Evolutionary conservation across 2,888 invertebrate species (phyloP), one percentile per base, ranked within the genome.

Genomic region (Cylloceria caligata): DNA sequence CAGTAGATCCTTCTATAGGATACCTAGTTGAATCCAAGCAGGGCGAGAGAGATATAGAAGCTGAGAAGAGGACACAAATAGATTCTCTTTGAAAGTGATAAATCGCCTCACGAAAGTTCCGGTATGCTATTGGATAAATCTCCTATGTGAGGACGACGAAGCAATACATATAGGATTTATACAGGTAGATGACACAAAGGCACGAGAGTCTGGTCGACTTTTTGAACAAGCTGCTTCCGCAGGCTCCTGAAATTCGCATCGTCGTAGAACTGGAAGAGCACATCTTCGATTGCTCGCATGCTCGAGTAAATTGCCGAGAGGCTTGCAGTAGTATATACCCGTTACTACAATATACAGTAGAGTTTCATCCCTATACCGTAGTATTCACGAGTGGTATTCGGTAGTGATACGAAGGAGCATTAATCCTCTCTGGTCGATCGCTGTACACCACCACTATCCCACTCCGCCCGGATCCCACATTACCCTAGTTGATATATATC

Each of bases 21-120:
- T 13, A 47, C 52, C 21, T 57, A 42, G 71, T 65, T 71, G 71
- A 78, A 78, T 71, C 52, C 69, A n/a, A 39, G 49, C 21, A 45
- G 49, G 27, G 49, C 47, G 34, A 47, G 47, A 36, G 49, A 30
- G 19, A 57, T 30, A 65, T 34, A 34, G 39, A 64, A 57, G 65
- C 52, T 6, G 30, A 16, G 36, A 73, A 27, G 39, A 73, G 64
- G 34, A 64, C 36, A 27, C 39, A 49, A 7, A 7, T 49, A 71
- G 42, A 71, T 77, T 71, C 78, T 52, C 71, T 78, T 78, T 65
- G 71, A 71, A 71, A 71, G 71, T 78, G 78, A 78, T 78, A 78
- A 71, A 78, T 78, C 71, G 71, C 42, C 55, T 72, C 71, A 30
- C 68, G 65, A 71, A 71, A 78, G 55, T 57, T 78, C 65, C 64